Base-by-base conservation (phyloP, 2,888 invertebrate genomes). In the Malacosoma neustria region DNA sequence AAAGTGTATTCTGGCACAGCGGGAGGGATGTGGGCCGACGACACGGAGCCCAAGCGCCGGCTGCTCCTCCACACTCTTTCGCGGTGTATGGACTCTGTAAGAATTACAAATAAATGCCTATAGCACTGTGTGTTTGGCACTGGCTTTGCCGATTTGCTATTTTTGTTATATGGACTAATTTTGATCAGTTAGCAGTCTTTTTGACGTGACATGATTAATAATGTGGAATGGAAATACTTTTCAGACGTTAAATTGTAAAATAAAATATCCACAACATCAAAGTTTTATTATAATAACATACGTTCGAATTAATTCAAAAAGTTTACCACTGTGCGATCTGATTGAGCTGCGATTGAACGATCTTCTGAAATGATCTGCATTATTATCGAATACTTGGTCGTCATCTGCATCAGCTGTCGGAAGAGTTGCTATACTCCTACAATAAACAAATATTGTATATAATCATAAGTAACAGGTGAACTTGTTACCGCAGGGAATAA, bases 61-160 rank as follows among this genome's bases (percentile, higher is more conserved):
- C 76, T 73, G 39, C 58, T 56, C 31, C 80, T 69, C 1, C 56
- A 30, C 35, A 67, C 53, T 9, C 44, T 58, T 37, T 53, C 61
- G 33, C 70, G 52, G 0, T 39, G 39, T 14, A 53, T 37, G 1
- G 61, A 64, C 14, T 53, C 70, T 70, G 57, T 1, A 42, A 43
- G 30, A 35, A n/a, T 14, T 5, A 31, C 14, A 30, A 11, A 30
- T 11, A 13, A 13, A 1, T 2, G n/a, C n/a, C n/a, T n/a, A n/a
- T n/a, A n/a, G n/a, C n/a, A n/a, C n/a, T n/a, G n/a, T n/a, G n/a
- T n/a, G n/a, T n/a, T n/a, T n/a, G n/a, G n/a, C n/a, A n/a, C n/a
- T n/a, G n/a, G n/a, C n/a, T n/a, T n/a, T n/a, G n/a, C n/a, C n/a
- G n/a, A n/a, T n/a, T n/a, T n/a, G n/a, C n/a, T n/a, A n/a, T n/a